Percentiles rank a stretch among this genome's conserved stretches.
Conservation (phyloP, 2,888 invertebrate species). For the Apamea crenata region DNA sequence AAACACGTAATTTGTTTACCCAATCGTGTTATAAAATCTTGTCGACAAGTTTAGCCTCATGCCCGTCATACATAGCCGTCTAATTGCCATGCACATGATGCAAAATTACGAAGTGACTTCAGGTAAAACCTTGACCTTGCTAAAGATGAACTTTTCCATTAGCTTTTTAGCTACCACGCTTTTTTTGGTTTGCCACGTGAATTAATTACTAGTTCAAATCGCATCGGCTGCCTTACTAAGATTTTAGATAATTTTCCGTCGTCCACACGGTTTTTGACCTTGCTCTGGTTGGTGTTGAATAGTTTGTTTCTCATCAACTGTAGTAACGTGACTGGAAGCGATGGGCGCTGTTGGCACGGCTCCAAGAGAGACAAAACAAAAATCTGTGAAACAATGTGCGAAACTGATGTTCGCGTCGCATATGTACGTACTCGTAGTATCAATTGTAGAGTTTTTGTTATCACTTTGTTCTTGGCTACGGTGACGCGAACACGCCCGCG, state of each 20-base stretch:
- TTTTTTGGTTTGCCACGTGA: constrained; percentile 41
- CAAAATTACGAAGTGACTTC: constrained; percentile 29
- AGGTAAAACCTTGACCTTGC: constrained; percentile 52
- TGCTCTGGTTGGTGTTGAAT: constrained; percentile 67
- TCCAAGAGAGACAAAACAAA: constrained; percentile 81
- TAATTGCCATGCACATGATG: constrained; percentile 41
- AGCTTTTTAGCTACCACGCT: neutral
- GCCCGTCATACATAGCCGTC: constrained; percentile 21
- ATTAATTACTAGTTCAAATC: constrained; percentile 35
- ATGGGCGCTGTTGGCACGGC: constrained; percentile 76
- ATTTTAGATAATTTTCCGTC: constrained; percentile 65
- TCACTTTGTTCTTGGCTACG: constrained; percentile 85
- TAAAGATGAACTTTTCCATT: constrained; percentile 61
- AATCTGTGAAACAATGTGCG: constrained; percentile 76
- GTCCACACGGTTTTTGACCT: constrained; percentile 74
- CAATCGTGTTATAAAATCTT: constrained; percentile 49
- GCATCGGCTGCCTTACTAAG: constrained; percentile 22
- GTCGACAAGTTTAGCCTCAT: constrained; percentile 27
- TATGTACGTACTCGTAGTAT: constrained; percentile 77
- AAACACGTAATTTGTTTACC: constrained; percentile 34
- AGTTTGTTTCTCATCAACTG: constrained; percentile 78
- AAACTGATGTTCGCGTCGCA: constrained; percentile 72
- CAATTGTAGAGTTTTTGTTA: constrained; percentile 85
- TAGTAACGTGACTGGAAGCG: constrained; percentile 74
- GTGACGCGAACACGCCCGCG: constrained; percentile 83